Conservation (phyloP, 1,140 invertebrate species). For the Panagrolaimus sp. region DNA sequence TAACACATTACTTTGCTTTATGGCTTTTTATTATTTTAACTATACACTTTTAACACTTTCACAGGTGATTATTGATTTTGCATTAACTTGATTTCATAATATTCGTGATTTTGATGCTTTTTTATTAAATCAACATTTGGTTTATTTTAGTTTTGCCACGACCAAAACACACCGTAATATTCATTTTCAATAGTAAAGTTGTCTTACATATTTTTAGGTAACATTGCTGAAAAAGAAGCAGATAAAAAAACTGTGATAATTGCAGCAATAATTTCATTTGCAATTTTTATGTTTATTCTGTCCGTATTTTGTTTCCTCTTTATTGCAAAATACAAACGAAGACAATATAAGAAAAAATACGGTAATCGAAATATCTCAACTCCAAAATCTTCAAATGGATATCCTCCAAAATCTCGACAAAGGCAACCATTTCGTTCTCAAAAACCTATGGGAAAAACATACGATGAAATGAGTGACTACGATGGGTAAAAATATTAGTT, state of each 20-base stretch:
- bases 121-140: not conserved
- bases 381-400: conserved; percentile 22
- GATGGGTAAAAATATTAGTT: conserved; percentile 1
- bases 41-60: not conserved
- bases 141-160: conserved; percentile 18
- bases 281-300: conserved; percentile 56
- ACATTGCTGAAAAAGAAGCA: conserved; percentile 42
- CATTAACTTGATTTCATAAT: conserved; percentile 21
- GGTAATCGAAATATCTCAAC: not conserved
- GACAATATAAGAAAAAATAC: not conserved
- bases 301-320: conserved; percentile 55
- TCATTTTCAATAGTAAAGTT: too few species aligned
- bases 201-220: conserved; percentile 36
- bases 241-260: conserved; percentile 49
- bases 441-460: conserved; percentile 18
- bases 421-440: conserved; percentile 27
- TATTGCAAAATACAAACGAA: conserved; percentile 31
- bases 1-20: not conserved
- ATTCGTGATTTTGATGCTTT: not conserved
- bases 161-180: too few species aligned
- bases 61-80: conserved; percentile 18
- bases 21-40: not conserved
- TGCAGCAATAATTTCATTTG: conserved; percentile 42
- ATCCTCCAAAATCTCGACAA: conserved; percentile 16
- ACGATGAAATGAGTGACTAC: conserved; percentile 5